Evolutionary conservation across 2,888 invertebrate species (phyloP).

Genomic region (Griposia aprilina): DNA sequence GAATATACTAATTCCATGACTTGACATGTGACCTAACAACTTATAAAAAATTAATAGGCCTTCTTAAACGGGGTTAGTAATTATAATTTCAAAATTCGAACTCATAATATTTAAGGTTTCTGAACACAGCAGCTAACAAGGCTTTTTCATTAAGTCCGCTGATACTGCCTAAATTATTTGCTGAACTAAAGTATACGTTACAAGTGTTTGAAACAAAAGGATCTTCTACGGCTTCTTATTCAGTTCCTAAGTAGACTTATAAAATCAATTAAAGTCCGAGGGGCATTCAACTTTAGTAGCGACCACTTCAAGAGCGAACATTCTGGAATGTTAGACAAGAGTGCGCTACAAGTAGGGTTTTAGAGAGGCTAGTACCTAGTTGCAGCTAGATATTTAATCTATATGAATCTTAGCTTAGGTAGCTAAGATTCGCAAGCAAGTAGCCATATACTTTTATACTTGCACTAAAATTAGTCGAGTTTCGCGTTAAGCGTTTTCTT

Average conservation of each 20-base stretch:
- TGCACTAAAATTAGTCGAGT: not conserved
- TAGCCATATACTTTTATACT: conserved; percentile 12
- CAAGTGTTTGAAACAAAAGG: conserved; percentile 41
- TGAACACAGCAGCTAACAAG: not conserved
- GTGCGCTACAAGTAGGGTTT: conserved; percentile 32
- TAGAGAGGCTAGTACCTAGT: conserved; percentile 11
- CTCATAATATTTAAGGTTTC: conserved; percentile 1
- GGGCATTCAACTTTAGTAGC: conserved; percentile 55
- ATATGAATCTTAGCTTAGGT: not conserved
- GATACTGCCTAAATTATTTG: conserved; percentile 35
- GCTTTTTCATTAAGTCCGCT: conserved; percentile 28
- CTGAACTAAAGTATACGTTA: conserved; percentile 29
- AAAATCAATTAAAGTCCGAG: conserved; percentile 64
- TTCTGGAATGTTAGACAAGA: conserved; percentile 42
- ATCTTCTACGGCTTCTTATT: conserved; percentile 65
- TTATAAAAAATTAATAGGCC: not conserved
- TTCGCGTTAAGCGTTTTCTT: not conserved
- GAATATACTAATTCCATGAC: not conserved
- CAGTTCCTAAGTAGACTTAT: conserved; percentile 63
- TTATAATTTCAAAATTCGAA: not conserved
- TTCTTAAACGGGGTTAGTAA: not conserved
- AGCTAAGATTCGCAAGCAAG: not conserved
- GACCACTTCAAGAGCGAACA: conserved; percentile 39
- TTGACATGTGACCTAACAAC: not conserved
- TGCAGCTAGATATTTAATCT: conserved; percentile 4